phyloP scores from a whole-genome alignment of 2,797 vertebrate species.

The Notamacropus eugenii region DNA sequence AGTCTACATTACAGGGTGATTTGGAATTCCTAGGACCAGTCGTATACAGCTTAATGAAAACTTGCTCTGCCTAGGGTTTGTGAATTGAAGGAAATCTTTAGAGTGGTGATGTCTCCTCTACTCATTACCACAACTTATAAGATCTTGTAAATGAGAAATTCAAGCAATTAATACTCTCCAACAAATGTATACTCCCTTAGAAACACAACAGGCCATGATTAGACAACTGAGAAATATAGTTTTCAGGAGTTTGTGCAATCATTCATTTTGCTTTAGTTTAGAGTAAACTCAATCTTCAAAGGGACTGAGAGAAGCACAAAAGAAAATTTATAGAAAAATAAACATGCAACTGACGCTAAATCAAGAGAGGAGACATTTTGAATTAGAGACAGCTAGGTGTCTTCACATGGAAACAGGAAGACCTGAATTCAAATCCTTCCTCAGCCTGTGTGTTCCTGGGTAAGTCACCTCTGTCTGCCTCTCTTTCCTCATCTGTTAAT shows the following conservation, averaged over 20 bases:
- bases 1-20: constrained; percentile 2
- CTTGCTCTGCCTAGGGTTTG: constrained; percentile 26
- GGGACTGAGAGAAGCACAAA: constrained; percentile 58
- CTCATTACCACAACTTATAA: constrained; percentile 62
- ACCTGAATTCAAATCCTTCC: background rate
- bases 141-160: constrained; percentile 64
- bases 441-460: background rate
- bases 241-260: constrained; percentile 61
- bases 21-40: background rate
- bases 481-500: background rate
- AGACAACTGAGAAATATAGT: constrained; percentile 43
- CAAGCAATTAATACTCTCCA: constrained; percentile 57
- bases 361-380: constrained; percentile 29
- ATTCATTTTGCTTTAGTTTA: constrained; percentile 65
- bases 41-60: constrained; percentile 17
- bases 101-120: constrained; percentile 49
- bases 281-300: constrained; percentile 62
- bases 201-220: constrained; percentile 46
- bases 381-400: background rate
- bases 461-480: background rate
- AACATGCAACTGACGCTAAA: constrained; percentile 37
- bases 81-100: constrained; percentile 47
- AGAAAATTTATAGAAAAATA: constrained; percentile 60
- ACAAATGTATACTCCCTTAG: constrained; percentile 56
- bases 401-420: background rate